Evolutionary conservation across 2,113 vertebrate genomes (phyloP), one percentile per base, ranked within the genome.

Genomic region (Thalassarche chlororhynchos): DNA sequence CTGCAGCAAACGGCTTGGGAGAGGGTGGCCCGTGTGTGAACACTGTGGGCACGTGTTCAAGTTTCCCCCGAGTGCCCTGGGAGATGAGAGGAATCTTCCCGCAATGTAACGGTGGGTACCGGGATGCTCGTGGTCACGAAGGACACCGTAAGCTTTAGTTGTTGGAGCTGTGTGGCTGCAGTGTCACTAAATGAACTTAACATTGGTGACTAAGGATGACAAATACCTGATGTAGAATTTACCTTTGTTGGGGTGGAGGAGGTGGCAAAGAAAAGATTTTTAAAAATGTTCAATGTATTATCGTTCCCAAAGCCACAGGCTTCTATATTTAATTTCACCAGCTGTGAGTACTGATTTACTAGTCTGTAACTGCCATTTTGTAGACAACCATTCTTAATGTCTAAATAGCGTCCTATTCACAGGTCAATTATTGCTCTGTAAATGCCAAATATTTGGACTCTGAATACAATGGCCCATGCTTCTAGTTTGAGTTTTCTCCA

Each of bases 81-180:
- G 44, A 84, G 40, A 40, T 8, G 31, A 76, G 19, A 34, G 0
- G 19, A 77, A 52, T 49, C 28, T 62, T 84, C 24, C 76, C 5
- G 14, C 28, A 14, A 5, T 4, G 12, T 10, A 5, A 36, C 2
- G 1, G 25, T 55, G 47, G 12, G 11, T 49, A 29, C 8, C 19
- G 65, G n/a, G 15, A 5, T 54, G 64, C 23, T 80, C 0, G 0
- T 36, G 40, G 8, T 32, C 29, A 12, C 0, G 3, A 69, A 65
- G 66, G 26, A 7, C 25, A 9, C 12, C 0, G 0, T 51, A 5
- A 93, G 20, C 62, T 86, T 69, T 44, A 24, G 10, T 49, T 83
- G 18, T 14, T 83, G 65, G 25, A 84, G 17, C 36, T 69, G 28
- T 18, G 52, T 64, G 47, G 26, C 65, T 87, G 70, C 28, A 14